These are phyloP conservation scores for Cephonodes hylas DNA, from an alignment of 2,888 invertebrate species.

Conservation along the genomic window DNA sequence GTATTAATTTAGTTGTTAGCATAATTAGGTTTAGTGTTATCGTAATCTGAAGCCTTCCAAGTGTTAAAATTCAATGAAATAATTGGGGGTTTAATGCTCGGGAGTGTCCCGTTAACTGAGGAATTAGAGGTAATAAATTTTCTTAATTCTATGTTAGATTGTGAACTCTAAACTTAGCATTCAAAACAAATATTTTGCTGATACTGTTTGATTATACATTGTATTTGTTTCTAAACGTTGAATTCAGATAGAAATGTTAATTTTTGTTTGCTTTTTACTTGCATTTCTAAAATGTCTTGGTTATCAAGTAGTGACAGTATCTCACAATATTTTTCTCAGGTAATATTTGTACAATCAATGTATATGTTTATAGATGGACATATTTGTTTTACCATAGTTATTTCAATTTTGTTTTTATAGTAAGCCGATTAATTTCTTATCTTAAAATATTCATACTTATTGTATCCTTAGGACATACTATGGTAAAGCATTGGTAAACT, in stretches of 20 bases:
- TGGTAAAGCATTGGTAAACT: background rate
- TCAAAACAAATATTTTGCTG: background rate
- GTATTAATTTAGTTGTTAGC: conserved; percentile 75
- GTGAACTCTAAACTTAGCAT: background rate
- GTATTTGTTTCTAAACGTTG: too few relatives aligned
- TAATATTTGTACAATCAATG: too few relatives aligned
- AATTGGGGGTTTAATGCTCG: conserved; percentile 74
- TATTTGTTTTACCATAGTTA: too few relatives aligned
- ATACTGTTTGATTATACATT: background rate
- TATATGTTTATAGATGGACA: too few relatives aligned
- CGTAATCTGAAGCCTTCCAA: conserved; percentile 80
- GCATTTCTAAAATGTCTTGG: too few relatives aligned
- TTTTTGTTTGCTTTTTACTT: too few relatives aligned
- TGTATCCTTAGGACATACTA: too few relatives aligned
- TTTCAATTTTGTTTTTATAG: background rate
- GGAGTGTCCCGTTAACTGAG: conserved; percentile 68
- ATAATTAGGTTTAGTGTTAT: conserved; percentile 78
- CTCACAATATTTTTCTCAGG: too few relatives aligned
- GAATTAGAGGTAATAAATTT: conserved; percentile 64
- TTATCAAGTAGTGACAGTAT: too few relatives aligned
- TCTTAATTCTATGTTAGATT: conserved; percentile 11
- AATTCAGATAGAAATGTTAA: too few relatives aligned
- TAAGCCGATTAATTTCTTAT: too few relatives aligned
- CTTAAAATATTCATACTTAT: too few relatives aligned
- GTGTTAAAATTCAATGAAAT: conserved; percentile 75